phyloP scores from a whole-genome alignment of 2,113 vertebrate species.

The Tapirus terrestris region DNA sequence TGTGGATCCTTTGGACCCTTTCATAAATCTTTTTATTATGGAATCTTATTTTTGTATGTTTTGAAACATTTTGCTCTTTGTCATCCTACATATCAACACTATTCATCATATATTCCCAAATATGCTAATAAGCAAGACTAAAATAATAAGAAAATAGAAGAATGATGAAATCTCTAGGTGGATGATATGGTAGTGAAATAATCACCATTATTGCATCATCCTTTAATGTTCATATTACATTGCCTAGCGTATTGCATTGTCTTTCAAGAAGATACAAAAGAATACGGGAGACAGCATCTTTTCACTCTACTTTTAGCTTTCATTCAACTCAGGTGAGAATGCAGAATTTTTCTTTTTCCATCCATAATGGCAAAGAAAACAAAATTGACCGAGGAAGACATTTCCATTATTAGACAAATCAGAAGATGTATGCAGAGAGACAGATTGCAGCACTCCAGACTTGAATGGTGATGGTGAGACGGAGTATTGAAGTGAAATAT shows the following conservation, averaged over 20 bases:
- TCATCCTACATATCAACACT: background rate
- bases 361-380: background rate
- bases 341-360: slow-evolving; percentile 20
- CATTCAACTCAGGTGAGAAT: background rate
- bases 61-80: slow-evolving; percentile 5
- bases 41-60: slow-evolving; percentile 11
- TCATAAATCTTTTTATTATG: background rate
- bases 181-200: background rate
- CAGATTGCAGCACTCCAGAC: background rate
- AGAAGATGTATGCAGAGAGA: background rate
- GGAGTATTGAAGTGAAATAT: background rate
- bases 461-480: background rate
- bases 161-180: background rate
- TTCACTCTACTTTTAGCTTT: slow-evolving; percentile 26
- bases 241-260: background rate
- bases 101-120: background rate
- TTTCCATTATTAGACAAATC: background rate
- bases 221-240: background rate
- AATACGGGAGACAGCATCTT: background rate
- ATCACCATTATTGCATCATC: background rate
- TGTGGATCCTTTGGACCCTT: background rate
- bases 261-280: background rate
- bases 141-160: background rate
- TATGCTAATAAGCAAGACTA: background rate
- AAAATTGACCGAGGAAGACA: background rate